These are phyloP conservation scores for Lagenorhynchus albirostris DNA, from an alignment of 2,113 vertebrate species.

Conservation along the genomic window DNA sequence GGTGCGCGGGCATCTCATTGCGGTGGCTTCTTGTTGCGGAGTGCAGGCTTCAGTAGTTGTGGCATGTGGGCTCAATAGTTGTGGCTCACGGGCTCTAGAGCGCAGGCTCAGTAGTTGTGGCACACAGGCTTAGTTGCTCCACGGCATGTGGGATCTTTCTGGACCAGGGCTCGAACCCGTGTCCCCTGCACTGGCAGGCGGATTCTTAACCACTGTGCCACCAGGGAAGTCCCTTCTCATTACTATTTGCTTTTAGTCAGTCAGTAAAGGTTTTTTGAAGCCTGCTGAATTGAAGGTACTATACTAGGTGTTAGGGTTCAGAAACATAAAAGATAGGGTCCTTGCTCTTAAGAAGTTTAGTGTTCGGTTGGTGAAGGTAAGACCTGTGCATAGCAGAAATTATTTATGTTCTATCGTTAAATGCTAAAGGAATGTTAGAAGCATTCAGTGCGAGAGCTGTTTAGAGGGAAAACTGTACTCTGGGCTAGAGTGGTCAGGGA, in stretches of 20 bases:
- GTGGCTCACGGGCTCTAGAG: too few species aligned
- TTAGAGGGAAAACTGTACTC: not conserved
- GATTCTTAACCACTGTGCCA: too few species aligned
- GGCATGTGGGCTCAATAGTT: too few species aligned
- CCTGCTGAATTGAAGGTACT: not conserved
- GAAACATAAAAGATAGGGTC: not conserved
- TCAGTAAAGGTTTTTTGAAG: not conserved
- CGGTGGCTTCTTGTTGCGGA: too few species aligned
- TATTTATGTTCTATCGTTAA: not conserved
- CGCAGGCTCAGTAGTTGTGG: too few species aligned
- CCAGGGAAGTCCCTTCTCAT: not conserved
- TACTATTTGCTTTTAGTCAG: slow-evolving; percentile 9
- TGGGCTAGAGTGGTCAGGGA: not conserved
- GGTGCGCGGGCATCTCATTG: too few species aligned
- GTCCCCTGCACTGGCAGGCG: too few species aligned
- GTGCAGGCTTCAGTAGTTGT: too few species aligned
- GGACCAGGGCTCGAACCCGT: too few species aligned
- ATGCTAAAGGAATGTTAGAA: not conserved
- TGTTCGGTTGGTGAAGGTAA: slow-evolving; percentile 24
- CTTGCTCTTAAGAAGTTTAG: slow-evolving; percentile 12
- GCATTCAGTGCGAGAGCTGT: not conserved
- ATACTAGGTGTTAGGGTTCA: not conserved
- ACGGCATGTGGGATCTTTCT: too few species aligned
- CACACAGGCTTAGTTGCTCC: too few species aligned
- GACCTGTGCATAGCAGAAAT: not conserved